Base-by-base conservation (phyloP, 2,113 vertebrate genomes). In the Apaloderma vittatum region DNA sequence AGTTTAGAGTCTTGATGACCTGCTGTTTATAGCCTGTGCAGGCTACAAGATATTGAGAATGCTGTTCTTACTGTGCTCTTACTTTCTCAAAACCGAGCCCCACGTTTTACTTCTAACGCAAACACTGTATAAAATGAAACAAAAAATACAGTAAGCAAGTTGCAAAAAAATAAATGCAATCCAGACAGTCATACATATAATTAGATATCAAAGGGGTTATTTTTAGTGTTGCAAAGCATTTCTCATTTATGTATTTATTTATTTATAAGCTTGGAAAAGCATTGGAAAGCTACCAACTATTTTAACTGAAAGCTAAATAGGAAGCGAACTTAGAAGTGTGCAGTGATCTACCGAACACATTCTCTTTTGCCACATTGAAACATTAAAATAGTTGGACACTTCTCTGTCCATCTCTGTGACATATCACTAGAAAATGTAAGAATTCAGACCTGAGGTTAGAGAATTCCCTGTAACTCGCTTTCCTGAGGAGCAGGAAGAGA, bases 211-310 rank as follows among this genome's bases (percentile, higher is more conserved):
- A 93, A 92, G 51, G 21, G 26, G 49, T 55, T 93, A 88, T 91
- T 96, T 95, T 93, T 84, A 93, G 88, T 19, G 32, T 49, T 84
- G 80, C 61, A 81, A 91, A 90, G n/a, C 68, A 72, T 81, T 91
- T 81, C 49, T 63, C 51, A 74, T 90, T 92, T 74, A 73, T 55
- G n/a, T 11, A 24, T 74, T 79, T 62, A 68, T 57, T 90, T 90
- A 70, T 96, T 95, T 91, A 94, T 71, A 71, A 83, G 51, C 59
- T 36, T 63, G 43, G 48, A 73, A 58, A 63, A 68, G 82, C 63
- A 27, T 45, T 94, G 79, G 92, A 91, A 94, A 84, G 40, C 43
- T 65, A 88, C 83, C 57, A 86, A 46, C 13, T 80, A 15, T 55
- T 88, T 92, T 88, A 55, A 63, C 5, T 59, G 57, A 77, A 90